Percentiles rank a stretch among this genome's conserved stretches.
phyloP scores from a whole-genome alignment of 2,797 vertebrate genomes.

The Acrocephalus scirpaceus region DNA sequence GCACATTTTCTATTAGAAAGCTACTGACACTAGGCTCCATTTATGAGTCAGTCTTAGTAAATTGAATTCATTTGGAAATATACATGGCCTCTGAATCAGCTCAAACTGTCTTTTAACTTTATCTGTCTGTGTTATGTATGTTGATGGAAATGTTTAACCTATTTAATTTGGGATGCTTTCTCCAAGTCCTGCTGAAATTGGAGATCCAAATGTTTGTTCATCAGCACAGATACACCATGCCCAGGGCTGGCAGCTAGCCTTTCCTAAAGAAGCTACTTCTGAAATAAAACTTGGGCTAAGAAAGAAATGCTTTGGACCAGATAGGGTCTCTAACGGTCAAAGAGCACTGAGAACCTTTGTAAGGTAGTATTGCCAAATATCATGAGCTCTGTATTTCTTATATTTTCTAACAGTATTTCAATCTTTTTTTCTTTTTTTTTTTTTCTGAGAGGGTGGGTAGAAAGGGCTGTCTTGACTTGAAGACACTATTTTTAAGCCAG shows the following conservation, averaged over 20 bases:
- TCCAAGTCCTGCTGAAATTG: conserved; percentile 4
- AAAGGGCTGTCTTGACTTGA: not conserved
- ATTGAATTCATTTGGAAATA: conserved; percentile 61
- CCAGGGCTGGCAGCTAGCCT: not conserved
- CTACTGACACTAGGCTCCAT: conserved; percentile 25
- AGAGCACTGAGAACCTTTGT: not conserved
- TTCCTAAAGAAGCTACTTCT: not conserved
- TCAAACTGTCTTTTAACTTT: conserved; percentile 32
- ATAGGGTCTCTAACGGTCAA: not conserved
- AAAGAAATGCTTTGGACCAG: not conserved
- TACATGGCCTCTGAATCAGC: conserved; percentile 7
- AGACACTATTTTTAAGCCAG: not conserved
- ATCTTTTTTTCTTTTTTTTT: not conserved
- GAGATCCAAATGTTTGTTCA: not conserved
- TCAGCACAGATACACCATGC: not conserved
- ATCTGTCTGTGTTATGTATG: not conserved
- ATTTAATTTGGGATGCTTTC: conserved; percentile 9
- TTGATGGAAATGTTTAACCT: conserved; percentile 49
- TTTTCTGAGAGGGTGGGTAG: not conserved
- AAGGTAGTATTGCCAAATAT: not conserved
- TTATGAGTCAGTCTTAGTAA: conserved; percentile 47
- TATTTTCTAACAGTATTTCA: not conserved
- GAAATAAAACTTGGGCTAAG: not conserved
- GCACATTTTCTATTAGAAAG: conserved; percentile 54
- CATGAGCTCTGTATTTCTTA: not conserved